Evolutionary conservation across 2,113 vertebrate genomes (phyloP), one percentile per base, ranked within the genome.

Genomic region (Phylloscopus whistleri): DNA sequence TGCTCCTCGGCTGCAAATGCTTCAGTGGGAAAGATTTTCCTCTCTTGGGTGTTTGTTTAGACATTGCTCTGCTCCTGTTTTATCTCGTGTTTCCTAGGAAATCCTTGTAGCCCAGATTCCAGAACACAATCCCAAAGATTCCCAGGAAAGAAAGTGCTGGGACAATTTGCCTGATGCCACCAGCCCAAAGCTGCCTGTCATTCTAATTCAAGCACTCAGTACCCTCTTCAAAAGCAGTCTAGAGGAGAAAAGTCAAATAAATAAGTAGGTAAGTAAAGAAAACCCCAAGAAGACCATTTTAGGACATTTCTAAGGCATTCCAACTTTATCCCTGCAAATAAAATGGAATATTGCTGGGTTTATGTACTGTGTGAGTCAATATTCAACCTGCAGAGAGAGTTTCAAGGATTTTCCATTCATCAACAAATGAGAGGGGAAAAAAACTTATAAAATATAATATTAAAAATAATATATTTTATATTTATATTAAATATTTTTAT

Each of bases 21-120:
- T 81, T 87, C 24, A 53, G 90, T 85, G 28, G 43, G 94, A 94
- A 94, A 90, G 96, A 91, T 91, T 96, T 91, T 31, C 19, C 60
- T 90, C 96, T 89, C 94, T 72, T 8, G 94, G 88, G 94, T 69
- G 63, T 95, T 94, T 79, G 75, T 79, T 95, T 89, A 78, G 75
- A 89, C 26, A 39, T 30, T 52, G 91, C 58, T 95, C 81, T 93
- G 84, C 59, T 93, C 77, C 85, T 66, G 49, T 69, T 86, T 88
- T 49, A 55, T 55, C 92, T 94, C 14, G 82, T 75, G 59, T 72
- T 89, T 84, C 84, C 77, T 49, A 49, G 15, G 52, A 91, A 89
- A 63, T 60, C 85, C 70, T 64, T 55, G 37, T 19, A 80, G 90
- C 76, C 5, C 52, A 39, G 27, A 31, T 37, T 78, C 49, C 64